phyloP scores from a whole-genome alignment of 1,140 invertebrate genomes.

The Drosophila ogumai region DNA sequence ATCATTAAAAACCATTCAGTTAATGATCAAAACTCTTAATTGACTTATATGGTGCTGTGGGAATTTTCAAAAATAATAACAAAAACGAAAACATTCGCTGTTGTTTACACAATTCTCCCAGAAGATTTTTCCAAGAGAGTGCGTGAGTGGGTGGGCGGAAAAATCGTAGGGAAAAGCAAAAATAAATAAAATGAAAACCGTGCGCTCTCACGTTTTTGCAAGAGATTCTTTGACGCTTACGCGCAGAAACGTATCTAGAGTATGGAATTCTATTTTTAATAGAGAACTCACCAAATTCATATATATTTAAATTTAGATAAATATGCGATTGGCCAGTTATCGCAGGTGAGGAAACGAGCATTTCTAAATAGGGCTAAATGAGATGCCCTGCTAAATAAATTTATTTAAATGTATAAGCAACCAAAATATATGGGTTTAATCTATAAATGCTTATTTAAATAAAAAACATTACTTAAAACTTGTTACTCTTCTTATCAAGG shows the following conservation, averaged over 20 bases:
- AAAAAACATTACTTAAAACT: background rate
- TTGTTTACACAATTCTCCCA: constrained; percentile 61
- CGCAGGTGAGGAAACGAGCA: constrained; percentile 45
- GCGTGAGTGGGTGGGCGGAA: constrained; percentile 44
- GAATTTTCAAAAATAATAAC: constrained; percentile 51
- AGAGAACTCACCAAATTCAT: constrained; percentile 18
- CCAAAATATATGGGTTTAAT: no score
- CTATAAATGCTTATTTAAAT: no score
- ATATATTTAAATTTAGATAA: constrained; percentile 49
- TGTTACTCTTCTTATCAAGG: fast-evolving
- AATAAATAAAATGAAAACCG: constrained; percentile 57
- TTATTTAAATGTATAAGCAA: no score
- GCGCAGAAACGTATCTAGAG: constrained; percentile 54
- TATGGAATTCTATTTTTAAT: constrained; percentile 76
- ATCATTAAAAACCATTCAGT: constrained; percentile 40
- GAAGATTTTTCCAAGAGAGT: constrained; percentile 6
- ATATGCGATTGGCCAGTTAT: constrained; percentile 55
- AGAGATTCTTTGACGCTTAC: constrained; percentile 71
- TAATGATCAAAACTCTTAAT: constrained; percentile 37
- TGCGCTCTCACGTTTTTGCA: constrained; percentile 77
- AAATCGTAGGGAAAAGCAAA: constrained; percentile 31
- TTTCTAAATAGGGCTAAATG: constrained; percentile 7
- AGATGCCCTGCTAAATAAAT: background rate
- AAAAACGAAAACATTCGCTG: constrained; percentile 54
- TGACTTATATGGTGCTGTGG: constrained; percentile 49